Percentiles rank a stretch among this genome's conserved stretches.
These are phyloP conservation scores for Amiota minor DNA, from an alignment of 2,888 invertebrate species.

Conservation along the genomic window DNA sequence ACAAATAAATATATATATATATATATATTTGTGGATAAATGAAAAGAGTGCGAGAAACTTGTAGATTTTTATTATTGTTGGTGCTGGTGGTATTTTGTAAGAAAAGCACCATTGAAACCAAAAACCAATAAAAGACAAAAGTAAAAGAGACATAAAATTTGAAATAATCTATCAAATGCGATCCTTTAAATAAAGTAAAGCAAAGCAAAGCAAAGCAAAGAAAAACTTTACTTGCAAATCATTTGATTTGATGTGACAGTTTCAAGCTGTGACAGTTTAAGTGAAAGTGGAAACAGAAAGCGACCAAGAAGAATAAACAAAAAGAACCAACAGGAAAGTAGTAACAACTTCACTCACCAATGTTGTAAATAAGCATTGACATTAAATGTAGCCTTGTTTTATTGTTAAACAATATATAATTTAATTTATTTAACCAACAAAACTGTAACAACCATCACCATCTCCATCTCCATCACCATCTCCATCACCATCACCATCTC, in stretches of 20 bases:
- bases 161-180: slow-evolving; percentile 8
- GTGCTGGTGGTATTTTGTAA: too few species aligned
- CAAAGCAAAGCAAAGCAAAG: background rate
- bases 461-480: too few species aligned
- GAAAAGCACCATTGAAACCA: too few species aligned
- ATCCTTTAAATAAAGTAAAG: background rate
- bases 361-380: background rate
- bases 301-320: background rate
- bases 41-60: too few species aligned
- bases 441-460: background rate
- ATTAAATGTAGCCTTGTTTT: background rate
- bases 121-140: too few species aligned
- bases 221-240: background rate
- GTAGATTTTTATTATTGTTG: too few species aligned
- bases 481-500: too few species aligned
- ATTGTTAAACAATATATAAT: slow-evolving; percentile 18
- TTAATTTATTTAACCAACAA: slow-evolving; percentile 11
- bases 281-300: background rate
- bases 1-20: slow-evolving; percentile 56
- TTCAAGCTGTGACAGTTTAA: background rate
- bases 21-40: slow-evolving; percentile 17
- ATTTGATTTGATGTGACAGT: slow-evolving; percentile 5
- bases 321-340: background rate
- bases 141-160: slow-evolving; percentile 4
- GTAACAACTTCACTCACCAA: background rate